These are phyloP conservation scores for Liolophura sinensis DNA, from an alignment of 1,140 invertebrate genomes.

Conservation along the genomic window DNA sequence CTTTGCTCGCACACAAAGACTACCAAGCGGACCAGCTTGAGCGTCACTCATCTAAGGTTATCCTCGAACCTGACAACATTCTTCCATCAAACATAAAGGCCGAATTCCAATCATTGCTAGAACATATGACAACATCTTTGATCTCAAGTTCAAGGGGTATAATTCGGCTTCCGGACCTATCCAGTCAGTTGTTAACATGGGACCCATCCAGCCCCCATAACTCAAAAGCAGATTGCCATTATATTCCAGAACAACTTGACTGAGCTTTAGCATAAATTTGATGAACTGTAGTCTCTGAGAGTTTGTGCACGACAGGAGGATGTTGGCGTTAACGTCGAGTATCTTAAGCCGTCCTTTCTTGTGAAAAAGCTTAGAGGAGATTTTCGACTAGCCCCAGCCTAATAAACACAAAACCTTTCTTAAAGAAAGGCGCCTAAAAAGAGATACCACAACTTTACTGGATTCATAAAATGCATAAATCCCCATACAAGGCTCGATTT, in stretches of 20 bases:
- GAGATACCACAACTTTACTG: no score
- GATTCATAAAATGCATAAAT: no score
- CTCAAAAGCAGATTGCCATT: constrained; percentile 26
- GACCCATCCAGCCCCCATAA: constrained; percentile 27
- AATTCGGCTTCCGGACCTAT: constrained; percentile 26
- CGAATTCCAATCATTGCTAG: constrained; percentile 14
- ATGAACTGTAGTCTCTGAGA: constrained; percentile 15
- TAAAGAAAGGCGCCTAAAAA: no score
- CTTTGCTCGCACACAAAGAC: background rate
- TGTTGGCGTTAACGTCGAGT: constrained; percentile 10
- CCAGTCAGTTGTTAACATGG: constrained; percentile 29
- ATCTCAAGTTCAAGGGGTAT: constrained; percentile 19
- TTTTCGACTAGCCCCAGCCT: no score
- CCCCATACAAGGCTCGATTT: no score
- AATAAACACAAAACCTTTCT: no score
- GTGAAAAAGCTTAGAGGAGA: no score
- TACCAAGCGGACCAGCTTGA: background rate
- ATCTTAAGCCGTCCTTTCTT: constrained; percentile 8
- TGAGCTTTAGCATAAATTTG: constrained; percentile 26
- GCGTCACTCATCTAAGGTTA: constrained; percentile 4
- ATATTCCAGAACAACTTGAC: constrained; percentile 17
- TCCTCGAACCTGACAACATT: constrained; percentile 24
- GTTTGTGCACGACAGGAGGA: constrained; percentile 4
- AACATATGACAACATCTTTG: constrained; percentile 20
- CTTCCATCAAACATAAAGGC: constrained; percentile 11